Percentiles rank a stretch among this genome's conserved stretches.
These are phyloP conservation scores for Corythornis leucogaster DNA, from an alignment of 2,797 vertebrate genomes.

Conservation along the genomic window DNA sequence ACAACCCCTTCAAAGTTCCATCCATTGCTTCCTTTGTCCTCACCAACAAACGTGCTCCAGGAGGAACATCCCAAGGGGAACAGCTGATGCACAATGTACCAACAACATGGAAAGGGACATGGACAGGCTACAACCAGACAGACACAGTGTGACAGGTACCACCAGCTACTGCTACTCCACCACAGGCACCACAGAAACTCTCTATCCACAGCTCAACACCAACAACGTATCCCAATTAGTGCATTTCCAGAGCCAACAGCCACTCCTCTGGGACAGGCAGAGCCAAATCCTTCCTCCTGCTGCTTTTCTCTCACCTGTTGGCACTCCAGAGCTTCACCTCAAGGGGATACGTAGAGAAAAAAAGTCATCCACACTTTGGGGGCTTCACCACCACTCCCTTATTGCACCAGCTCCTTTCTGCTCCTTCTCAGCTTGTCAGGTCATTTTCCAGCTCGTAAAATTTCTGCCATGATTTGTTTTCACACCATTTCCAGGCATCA, in stretches of 20 bases:
- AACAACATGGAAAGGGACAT: conserved; percentile 1
- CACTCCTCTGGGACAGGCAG: background rate
- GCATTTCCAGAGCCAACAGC: background rate
- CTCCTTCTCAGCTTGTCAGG: background rate
- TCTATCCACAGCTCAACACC: background rate
- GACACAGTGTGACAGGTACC: background rate
- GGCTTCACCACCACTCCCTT: background rate
- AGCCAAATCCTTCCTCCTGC: background rate
- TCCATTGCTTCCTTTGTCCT: background rate
- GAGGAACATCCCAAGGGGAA: fast-evolving
- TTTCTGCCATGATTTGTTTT: background rate
- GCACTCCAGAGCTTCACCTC: background rate
- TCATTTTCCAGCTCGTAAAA: background rate
- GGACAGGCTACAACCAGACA: background rate
- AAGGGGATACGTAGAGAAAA: background rate
- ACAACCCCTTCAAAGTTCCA: background rate
- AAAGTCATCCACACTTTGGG: background rate
- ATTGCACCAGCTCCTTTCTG: background rate
- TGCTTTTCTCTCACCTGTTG: conserved; percentile 1
- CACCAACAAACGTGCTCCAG: fast-evolving
- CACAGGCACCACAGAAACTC: background rate
- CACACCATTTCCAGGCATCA: background rate
- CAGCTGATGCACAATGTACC: background rate
- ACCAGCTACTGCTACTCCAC: background rate
- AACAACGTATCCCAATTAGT: background rate